Evolutionary conservation across 53 echinoderm and acorn worm species (phyloP).

Genomic region (Zoroaster sp.): DNA sequence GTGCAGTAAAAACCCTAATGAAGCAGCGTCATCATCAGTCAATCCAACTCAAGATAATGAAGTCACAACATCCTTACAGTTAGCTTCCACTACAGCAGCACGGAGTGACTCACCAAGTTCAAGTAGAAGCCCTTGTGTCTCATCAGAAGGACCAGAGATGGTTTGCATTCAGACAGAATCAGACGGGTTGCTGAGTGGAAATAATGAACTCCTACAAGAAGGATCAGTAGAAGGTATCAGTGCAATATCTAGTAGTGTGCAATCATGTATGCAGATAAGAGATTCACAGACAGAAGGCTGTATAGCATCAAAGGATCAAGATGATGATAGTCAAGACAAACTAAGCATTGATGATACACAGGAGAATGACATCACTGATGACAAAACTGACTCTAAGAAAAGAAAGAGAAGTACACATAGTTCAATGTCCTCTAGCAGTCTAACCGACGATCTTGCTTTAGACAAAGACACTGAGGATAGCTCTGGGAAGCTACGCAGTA

Average conservation of each 20-base stretch:
- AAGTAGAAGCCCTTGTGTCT: not conserved
- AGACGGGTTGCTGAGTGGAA: not conserved
- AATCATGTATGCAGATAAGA: conserved; percentile 20
- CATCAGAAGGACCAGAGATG: not conserved
- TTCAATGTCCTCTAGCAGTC: conserved; percentile 60
- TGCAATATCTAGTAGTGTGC: conserved; percentile 24
- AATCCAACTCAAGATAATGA: not conserved
- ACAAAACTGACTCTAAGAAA: conserved; percentile 56
- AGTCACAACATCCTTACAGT: not conserved
- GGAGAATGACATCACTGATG: not conserved
- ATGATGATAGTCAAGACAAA: not conserved
- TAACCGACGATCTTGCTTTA: conserved; percentile 49
- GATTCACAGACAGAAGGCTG: not conserved
- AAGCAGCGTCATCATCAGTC: not conserved
- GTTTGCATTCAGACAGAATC: not conserved
- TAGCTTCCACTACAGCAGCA: not conserved
- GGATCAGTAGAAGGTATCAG: conserved; percentile 1
- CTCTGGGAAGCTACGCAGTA: conserved; percentile 13
- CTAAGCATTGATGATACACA: not conserved
- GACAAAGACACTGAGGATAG: not conserved
- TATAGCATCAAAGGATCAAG: not conserved
- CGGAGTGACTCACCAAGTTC: not conserved
- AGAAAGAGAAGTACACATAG: conserved; percentile 60
- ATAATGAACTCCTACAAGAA: not conserved
- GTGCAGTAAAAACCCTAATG: not conserved